Percentiles rank a stretch among this genome's conserved stretches.
Conservation (phyloP, 2,888 invertebrate species). For the Cecidostiba fungosa region DNA sequence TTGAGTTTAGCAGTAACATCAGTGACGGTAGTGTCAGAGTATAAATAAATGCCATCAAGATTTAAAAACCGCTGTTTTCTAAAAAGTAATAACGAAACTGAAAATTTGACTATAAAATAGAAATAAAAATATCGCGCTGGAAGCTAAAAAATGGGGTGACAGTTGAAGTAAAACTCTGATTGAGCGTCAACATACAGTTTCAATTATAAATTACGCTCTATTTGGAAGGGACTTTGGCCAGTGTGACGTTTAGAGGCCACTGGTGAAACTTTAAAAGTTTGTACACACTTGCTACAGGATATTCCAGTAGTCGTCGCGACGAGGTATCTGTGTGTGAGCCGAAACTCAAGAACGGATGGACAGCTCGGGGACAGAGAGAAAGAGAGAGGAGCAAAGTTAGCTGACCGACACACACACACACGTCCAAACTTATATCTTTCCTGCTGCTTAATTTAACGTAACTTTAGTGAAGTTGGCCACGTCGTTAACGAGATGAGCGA, state of each 20-base stretch:
- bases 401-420: conserved; percentile 71
- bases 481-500: conserved; percentile 71
- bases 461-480: no score
- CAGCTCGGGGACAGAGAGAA: conserved; percentile 65
- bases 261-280: background rate
- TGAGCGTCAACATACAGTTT: background rate
- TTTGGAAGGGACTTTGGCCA: background rate
- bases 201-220: background rate
- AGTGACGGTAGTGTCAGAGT: no score
- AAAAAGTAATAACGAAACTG: no score
- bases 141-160: conserved; percentile 57
- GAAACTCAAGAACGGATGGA: conserved; percentile 63
- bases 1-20: no score
- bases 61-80: no score
- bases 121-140: no score
- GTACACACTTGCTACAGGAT: background rate
- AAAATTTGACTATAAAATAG: no score
- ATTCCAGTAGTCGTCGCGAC: background rate
- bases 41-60: no score
- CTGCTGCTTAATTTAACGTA: conserved; percentile 76
- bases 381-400: no score
- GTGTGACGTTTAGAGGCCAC: background rate
- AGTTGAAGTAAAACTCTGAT: conserved; percentile 43
- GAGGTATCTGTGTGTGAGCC: background rate
- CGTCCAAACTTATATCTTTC: conserved; percentile 72